Conservation (phyloP, 2,888 invertebrate genomes). For the Poecilobothrus nobilitatus region DNA sequence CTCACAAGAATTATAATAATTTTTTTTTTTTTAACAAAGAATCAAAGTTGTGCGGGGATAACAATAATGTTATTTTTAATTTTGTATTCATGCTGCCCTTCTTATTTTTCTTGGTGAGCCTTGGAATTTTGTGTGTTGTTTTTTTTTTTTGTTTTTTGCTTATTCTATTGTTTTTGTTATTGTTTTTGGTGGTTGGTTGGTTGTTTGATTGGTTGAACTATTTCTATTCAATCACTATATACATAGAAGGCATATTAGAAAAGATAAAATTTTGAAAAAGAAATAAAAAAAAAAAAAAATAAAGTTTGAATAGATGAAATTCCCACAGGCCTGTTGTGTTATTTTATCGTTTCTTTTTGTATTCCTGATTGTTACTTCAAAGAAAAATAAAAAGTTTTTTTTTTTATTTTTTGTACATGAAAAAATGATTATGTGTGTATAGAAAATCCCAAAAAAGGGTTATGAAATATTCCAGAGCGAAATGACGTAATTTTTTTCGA, state of each 20-base stretch:
- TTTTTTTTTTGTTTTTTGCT: too few species aligned
- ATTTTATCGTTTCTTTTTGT: not conserved
- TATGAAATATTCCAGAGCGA: not conserved
- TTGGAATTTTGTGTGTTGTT: too few species aligned
- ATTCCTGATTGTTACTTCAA: not conserved
- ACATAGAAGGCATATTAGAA: too few species aligned
- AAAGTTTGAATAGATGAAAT: not conserved
- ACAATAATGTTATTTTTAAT: too few species aligned
- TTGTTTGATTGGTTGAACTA: not conserved
- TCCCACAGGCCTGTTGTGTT: not conserved
- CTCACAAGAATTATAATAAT: too few species aligned
- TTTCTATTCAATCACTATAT: not conserved
- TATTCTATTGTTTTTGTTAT: not conserved
- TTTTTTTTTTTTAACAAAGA: too few species aligned
- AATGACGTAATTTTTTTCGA: not conserved
- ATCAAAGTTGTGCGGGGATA: too few species aligned
- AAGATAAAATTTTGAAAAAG: too few species aligned
- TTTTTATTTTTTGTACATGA: not conserved
- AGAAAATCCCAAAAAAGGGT: conserved; percentile 3
- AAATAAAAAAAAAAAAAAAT: too few species aligned
- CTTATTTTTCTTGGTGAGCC: too few species aligned
- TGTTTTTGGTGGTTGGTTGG: not conserved
- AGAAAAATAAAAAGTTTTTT: not conserved
- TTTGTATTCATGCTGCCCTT: too few species aligned
- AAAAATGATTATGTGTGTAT: not conserved